Conservation (phyloP, 2,888 invertebrate species). For the Drosophila niveifrons region DNA sequence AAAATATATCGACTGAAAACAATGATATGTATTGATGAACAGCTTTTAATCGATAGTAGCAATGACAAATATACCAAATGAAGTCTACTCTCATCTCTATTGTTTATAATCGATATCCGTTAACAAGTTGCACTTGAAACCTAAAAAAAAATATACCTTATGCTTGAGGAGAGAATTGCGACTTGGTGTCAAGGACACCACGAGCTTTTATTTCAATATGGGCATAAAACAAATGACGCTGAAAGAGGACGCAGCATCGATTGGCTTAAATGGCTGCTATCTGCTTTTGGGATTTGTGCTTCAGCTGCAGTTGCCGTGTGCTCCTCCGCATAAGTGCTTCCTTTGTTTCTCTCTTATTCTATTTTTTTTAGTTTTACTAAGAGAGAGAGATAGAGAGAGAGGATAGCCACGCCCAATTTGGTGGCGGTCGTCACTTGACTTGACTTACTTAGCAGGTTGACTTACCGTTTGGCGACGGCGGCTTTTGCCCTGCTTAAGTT, state of each 20-base stretch:
- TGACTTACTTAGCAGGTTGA: constrained; percentile 51
- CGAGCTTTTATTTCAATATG: constrained; percentile 1
- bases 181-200: neutral
- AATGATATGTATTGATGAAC: no score
- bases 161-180: neutral
- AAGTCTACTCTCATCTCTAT: no score
- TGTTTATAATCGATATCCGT: no score
- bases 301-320: constrained; percentile 17
- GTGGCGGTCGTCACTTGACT: constrained; percentile 40
- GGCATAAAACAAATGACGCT: neutral
- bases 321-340: neutral
- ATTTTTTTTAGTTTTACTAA: no score
- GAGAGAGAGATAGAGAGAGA: no score
- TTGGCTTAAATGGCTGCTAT: constrained; percentile 7
- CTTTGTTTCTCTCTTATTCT: neutral
- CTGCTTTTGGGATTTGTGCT: constrained; percentile 2
- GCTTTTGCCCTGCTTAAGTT: constrained; percentile 26
- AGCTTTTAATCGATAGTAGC: no score
- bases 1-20: no score
- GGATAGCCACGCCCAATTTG: constrained; percentile 7
- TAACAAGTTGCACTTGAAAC: no score
- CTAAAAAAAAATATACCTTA: no score
- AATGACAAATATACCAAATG: no score
- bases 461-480: constrained; percentile 44
- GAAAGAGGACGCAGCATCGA: constrained; percentile 16